Conservation (phyloP, 1,140 invertebrate genomes). For the Zaprionus africanus region DNA sequence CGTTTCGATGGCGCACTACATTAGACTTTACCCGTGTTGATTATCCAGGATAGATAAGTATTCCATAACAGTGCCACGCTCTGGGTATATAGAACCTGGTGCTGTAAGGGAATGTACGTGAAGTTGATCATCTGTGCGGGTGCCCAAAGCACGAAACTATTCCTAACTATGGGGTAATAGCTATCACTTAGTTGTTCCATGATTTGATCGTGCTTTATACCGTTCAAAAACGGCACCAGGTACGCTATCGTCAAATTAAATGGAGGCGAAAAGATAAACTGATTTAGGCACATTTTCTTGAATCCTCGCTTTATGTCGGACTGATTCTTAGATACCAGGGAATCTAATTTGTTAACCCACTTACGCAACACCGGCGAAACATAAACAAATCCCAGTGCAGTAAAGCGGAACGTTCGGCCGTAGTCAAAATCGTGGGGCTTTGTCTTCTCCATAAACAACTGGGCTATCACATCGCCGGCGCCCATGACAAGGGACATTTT, state of each 20-base stretch:
- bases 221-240: constrained; percentile 87
- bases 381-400: constrained; percentile 74
- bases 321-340: constrained; percentile 79
- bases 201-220: constrained; percentile 86
- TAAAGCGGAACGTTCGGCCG: constrained; percentile 79
- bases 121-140: constrained; percentile 93
- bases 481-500: constrained; percentile 84
- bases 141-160: constrained; percentile 94
- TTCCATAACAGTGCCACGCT: constrained; percentile 93
- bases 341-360: constrained; percentile 90
- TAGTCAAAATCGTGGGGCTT: constrained; percentile 60
- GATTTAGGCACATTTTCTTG: constrained; percentile 88
- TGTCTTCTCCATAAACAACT: constrained; percentile 80
- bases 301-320: constrained; percentile 36
- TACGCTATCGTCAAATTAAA: constrained; percentile 87
- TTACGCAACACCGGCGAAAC: constrained; percentile 87
- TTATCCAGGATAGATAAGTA: constrained; percentile 86
- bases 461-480: constrained; percentile 84
- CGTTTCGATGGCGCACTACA: too few species aligned
- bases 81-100: constrained; percentile 93
- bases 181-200: constrained; percentile 87
- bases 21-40: constrained; percentile 43
- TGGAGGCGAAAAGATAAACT: constrained; percentile 88
- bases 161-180: constrained; percentile 89
- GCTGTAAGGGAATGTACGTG: constrained; percentile 90